Base-by-base conservation (phyloP, 2,888 invertebrate species). In the Elaeidobius kamerunicus region DNA sequence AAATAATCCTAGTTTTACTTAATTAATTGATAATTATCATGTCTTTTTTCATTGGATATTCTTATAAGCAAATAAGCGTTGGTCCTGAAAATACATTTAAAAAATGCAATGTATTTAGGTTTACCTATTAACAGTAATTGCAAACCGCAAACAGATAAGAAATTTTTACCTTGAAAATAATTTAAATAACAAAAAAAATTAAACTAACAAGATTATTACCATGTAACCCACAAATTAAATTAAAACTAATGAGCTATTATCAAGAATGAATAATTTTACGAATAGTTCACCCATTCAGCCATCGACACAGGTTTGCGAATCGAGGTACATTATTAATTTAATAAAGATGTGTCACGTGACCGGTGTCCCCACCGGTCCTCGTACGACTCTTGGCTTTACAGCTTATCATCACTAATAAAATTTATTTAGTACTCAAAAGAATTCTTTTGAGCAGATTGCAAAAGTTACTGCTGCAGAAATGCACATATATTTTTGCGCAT, bases 341-440 rank as follows among this genome's bases (percentile, higher is more conserved):
- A 54, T 54, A 49, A 49, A 44, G 17, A 28, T 14, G n/a, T n/a
- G 43, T 55, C 55, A 55, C 50, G 55, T 55, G 55, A 50, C 28
- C 46, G 3, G 23, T n/a, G 23, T 53, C 47, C 52, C 52, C 52
- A 53, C 52, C 52, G 47, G 51, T 17, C 40, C 38, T n/a, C n/a
- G 15, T 45, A 12, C 27, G 34, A 20, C 45, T 17, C 12, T 40
- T 23, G 40, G 35, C 45, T 42, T 36, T 35, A 19, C 23, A 20
- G 38, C 46, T 54, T 49, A 48, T 54, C 54, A 41, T 30, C 44
- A 39, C 54, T 48, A 49, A 54, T 49, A 53, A 47, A 53, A 30
- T 48, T 42, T 47, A 53, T 47, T 46, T 38, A 53, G 53, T 54
- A 20, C 54, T 54, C 49, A 49, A 49, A 54, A 48, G 38, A 43